phyloP scores from a whole-genome alignment of 2,113 vertebrate species.

The Ophthalmolycus amberensis region DNA sequence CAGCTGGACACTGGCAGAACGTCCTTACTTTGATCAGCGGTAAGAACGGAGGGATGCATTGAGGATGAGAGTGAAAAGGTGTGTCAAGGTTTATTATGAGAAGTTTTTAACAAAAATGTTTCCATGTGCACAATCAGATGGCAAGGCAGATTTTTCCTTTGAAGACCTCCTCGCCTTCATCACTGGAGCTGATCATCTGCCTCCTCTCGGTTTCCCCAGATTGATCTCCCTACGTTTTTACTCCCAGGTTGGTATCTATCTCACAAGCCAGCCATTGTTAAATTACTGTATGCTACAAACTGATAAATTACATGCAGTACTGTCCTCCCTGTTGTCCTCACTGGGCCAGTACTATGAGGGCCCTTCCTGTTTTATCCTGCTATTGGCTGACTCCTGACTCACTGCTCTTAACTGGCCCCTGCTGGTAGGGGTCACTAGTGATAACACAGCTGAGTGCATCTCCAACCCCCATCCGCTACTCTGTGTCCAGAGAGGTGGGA shows the following conservation, averaged over 20 bases:
- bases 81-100: background rate
- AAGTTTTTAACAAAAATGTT: background rate
- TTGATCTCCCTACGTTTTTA: conserved; percentile 72
- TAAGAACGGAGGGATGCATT: conserved; percentile 28
- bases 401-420: too few relatives aligned
- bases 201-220: conserved; percentile 64
- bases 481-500: too few relatives aligned
- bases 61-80: background rate
- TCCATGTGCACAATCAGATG: conserved; percentile 53
- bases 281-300: background rate
- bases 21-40: conserved; percentile 66
- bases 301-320: background rate
- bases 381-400: too few relatives aligned
- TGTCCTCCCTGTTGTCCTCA: too few relatives aligned
- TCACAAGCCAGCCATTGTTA: background rate
- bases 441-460: too few relatives aligned
- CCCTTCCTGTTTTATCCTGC: too few relatives aligned
- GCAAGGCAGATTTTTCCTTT: conserved; percentile 59
- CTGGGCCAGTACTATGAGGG: too few relatives aligned
- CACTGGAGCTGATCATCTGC: conserved; percentile 68
- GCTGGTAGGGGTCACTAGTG: too few relatives aligned
- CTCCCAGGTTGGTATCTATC: conserved; percentile 61
- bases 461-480: too few relatives aligned
- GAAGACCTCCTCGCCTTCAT: conserved; percentile 77
- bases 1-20: conserved; percentile 65